Evolutionary conservation across 2,797 vertebrate genomes (phyloP), one percentile per base, ranked within the genome.

Genomic region (Acomys russatus): DNA sequence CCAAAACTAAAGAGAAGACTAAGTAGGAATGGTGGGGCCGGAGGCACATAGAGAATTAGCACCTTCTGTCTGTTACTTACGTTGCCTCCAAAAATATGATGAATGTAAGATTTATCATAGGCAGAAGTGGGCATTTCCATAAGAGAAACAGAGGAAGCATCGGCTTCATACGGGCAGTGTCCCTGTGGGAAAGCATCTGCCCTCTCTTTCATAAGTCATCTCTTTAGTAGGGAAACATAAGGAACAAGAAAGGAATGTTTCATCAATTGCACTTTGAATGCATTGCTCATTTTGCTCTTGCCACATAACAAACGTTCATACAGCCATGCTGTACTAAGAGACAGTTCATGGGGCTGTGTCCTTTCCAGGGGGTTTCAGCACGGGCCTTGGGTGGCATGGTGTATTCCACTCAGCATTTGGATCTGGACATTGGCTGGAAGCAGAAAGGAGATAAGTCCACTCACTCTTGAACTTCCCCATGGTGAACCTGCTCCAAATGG

Each of bases 401-500:
- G 3, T 11, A 87, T 68, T 84, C 85, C 73, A 59, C 71, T 94
- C 80, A 86, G 38, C 93, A 38, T 35, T 73, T 71, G 71, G n/a
- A 83, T 30, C 18, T 93, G 77, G 25, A 49, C 25, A 66, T 9
- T 78, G 70, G 54, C 87, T 79, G 56, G 38, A 63, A 77, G 30
- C 38, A 93, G 49, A 76, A 73, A 90, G 44, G 33, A 11, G 61
- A 70, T 6, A 35, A 76, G 59, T 33, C 71, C 61, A 44, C 54
- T 82, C 28, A 33, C 28, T 18, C 22, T 79, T 70, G 15, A 87
- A 66, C 3, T 10, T 66, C 59, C 76, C 14, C 14, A 14, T 87
- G 93, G 91, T 94, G 93, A 96, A 85, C 20, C 33, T 77, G 71
- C 61, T 93, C 94, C 94, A 96, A 95, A 88, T 64, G 30, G 59